Base-by-base conservation (phyloP, 2,888 invertebrate species). In the Petrophora chlorosata region DNA sequence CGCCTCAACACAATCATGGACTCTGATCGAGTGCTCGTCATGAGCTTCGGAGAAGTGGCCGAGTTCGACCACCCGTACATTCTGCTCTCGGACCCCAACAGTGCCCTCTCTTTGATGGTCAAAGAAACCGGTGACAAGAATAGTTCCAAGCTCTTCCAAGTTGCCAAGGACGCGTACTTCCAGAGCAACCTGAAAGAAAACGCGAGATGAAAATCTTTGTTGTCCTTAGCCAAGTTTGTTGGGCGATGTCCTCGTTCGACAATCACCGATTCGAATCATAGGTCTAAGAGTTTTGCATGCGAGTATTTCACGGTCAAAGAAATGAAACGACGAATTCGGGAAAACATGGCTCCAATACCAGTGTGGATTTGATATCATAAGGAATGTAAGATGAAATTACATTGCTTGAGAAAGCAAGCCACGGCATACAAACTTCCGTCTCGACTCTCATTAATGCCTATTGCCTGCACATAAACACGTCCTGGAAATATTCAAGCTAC, bases 1-100 rank as follows among this genome's bases (percentile, higher is more conserved):
- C 93, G 98, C 36, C 92, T 98, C 46, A 97, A 98, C 79, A 98
- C 98, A 3, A 97, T 98, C 65, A 92, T 98, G 93, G 97, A 97
- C 82, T 96, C 95, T 2, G 95, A 96, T 77, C 93, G 95, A 70
- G 95, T 97, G 87, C 65, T 94, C 5, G 92, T 94, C 4, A 89
- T 94, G 83, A 92, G 92, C 64, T 89, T 90, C 60, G 93, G 94
- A 0, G 88, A 91, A 32, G 91, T 84, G 3, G 77, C 84, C 47
- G 95, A 95, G 79, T 94, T 92, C 73, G 94, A 94, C 50, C 91
- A 92, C 56, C 95, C 95, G 0, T 89, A 92, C 65, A 71, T 84
- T 7, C 70, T 93, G 23, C 79, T 93, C 2, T 82, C 90, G 19
- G 85, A 92, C 59, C 79, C 87, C 10, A 73, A 89, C 32, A 91